Conservation (phyloP, 2,113 vertebrate species). For the Antidorcas marsupialis region DNA sequence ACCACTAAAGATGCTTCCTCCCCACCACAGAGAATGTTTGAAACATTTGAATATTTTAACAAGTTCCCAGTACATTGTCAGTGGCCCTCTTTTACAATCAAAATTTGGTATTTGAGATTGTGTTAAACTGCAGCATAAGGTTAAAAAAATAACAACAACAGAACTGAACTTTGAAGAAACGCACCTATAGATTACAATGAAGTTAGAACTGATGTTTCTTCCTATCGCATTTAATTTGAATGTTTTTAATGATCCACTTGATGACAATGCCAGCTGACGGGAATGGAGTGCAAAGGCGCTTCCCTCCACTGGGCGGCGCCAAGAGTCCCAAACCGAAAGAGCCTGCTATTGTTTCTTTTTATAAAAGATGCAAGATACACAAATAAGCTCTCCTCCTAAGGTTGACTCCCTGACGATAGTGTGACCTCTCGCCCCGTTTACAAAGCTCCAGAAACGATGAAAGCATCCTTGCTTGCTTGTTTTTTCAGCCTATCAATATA, state of each 20-base stretch:
- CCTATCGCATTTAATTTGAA: neutral
- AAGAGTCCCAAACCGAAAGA: conserved; percentile 34
- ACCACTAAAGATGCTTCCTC: neutral
- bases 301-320: conserved; percentile 80
- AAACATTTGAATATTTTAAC: neutral
- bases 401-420: neutral
- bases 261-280: neutral
- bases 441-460: neutral
- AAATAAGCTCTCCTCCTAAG: conserved; percentile 25
- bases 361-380: conserved; percentile 32
- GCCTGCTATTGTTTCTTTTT: conserved; percentile 66
- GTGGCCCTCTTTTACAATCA: neutral
- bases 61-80: neutral
- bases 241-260: neutral
- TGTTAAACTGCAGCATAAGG: neutral
- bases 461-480: neutral
- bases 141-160: neutral
- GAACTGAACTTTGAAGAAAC: neutral
- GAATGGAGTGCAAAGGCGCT: conserved; percentile 50
- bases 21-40: neutral
- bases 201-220: conserved; percentile 11
- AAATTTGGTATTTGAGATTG: neutral
- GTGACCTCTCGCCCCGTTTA: neutral
- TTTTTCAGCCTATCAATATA: neutral
- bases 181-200: neutral